Evolutionary conservation across 2,113 vertebrate genomes (phyloP).

Genomic region (Albula goreensis): DNA sequence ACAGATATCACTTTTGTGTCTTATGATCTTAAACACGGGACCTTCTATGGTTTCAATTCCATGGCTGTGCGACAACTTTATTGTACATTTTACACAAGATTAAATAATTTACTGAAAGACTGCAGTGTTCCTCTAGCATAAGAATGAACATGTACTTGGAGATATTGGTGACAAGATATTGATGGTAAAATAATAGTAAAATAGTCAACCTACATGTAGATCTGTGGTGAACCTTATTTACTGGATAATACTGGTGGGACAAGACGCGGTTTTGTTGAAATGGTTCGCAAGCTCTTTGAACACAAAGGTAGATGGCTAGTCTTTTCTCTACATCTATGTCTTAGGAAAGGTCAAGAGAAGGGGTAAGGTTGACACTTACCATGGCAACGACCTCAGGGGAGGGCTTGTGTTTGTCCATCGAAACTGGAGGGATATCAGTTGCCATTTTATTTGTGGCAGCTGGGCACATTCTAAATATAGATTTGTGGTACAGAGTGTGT

Average conservation of each 20-base stretch:
- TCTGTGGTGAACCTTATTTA: too few species aligned
- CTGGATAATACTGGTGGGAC: too few species aligned
- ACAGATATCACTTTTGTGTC: too few species aligned
- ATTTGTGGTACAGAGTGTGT: conserved; percentile 58
- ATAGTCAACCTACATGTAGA: too few species aligned
- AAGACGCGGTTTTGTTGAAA: background rate
- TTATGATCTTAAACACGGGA: too few species aligned
- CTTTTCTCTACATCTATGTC: background rate
- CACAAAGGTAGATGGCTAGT: background rate
- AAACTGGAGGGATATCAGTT: conserved; percentile 38
- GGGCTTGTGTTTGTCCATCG: conserved; percentile 9
- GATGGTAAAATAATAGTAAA: too few species aligned
- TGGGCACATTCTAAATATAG: conserved; percentile 72
- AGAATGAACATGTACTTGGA: background rate
- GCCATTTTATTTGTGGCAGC: conserved; percentile 55
- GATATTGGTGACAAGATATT: background rate
- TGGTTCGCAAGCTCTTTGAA: background rate
- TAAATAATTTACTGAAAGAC: background rate
- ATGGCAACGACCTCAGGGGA: conserved; percentile 30
- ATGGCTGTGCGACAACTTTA: background rate
- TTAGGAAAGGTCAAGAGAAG: background rate
- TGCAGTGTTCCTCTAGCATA: background rate
- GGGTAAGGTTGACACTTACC: conserved; percentile 23
- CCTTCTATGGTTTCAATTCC: too few species aligned
- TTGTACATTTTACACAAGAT: background rate